Evolutionary conservation across 23 tunicate genomes (phyloP).

Genomic region (Clavelina lepadiformis): DNA sequence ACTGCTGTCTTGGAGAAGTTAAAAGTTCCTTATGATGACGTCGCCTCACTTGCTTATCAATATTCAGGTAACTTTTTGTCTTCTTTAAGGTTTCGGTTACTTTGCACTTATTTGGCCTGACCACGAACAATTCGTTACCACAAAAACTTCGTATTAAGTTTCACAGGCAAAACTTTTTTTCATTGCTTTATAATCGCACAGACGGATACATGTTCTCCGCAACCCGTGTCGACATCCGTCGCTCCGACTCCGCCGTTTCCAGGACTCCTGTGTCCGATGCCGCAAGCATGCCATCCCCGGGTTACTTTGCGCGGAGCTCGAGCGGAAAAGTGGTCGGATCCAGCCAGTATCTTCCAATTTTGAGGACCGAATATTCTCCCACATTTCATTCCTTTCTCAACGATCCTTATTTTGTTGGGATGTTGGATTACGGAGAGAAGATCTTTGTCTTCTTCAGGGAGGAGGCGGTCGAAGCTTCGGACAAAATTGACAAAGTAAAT

Average conservation of each 20-base stretch:
- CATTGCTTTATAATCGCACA: no score
- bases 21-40: conserved; percentile 1
- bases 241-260: no score
- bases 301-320: no score
- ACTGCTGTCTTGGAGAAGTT: neutral
- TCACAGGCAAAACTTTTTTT: no score
- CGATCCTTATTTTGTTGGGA: conserved; percentile 59
- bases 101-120: no score
- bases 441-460: conserved; percentile 74
- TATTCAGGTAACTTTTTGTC: neutral
- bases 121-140: no score
- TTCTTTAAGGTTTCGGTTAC: no score
- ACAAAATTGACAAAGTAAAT: no score
- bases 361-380: conserved; percentile 1
- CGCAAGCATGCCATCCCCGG: no score
- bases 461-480: conserved; percentile 33
- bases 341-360: neutral
- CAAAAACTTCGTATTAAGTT: no score
- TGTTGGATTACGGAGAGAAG: conserved; percentile 58
- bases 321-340: neutral
- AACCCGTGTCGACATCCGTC: conserved; percentile 1
- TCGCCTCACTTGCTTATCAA: conserved; percentile 2
- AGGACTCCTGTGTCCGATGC: no score
- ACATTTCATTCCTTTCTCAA: neutral
- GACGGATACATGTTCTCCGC: neutral